These are phyloP conservation scores for Paracanthobrama guichenoti DNA, from an alignment of 2,113 vertebrate species.

Conservation along the genomic window DNA sequence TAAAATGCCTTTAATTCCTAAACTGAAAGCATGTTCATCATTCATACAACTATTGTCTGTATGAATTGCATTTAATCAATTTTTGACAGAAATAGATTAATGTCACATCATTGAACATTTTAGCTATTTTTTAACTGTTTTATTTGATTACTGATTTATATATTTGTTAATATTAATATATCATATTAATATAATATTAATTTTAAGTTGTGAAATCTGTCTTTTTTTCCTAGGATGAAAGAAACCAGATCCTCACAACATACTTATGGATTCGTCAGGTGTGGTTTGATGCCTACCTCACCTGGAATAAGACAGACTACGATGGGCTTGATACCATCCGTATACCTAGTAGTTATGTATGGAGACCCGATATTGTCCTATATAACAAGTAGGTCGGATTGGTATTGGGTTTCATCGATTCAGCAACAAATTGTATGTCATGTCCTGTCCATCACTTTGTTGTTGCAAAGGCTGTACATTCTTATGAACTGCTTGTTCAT, in stretches of 20 bases:
- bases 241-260: conserved; percentile 76
- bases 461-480: conserved; percentile 46
- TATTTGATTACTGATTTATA: background rate
- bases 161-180: background rate
- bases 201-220: background rate
- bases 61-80: background rate
- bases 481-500: background rate
- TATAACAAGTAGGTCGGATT: conserved; percentile 85
- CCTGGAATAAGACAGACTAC: conserved; percentile 84
- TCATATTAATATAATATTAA: too few relatives aligned
- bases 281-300: conserved; percentile 86
- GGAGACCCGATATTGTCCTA: conserved; percentile 89
- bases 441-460: background rate
- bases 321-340: conserved; percentile 86
- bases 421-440: background rate
- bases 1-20: background rate
- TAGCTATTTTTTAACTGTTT: background rate
- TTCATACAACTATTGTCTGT: background rate
- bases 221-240: conserved; percentile 67
- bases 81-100: background rate
- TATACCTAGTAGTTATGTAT: conserved; percentile 88
- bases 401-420: conserved; percentile 54
- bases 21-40: background rate
- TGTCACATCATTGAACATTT: background rate
- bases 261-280: conserved; percentile 90